Conservation (phyloP, 2,113 vertebrate genomes). For the Pipra filicauda region DNA sequence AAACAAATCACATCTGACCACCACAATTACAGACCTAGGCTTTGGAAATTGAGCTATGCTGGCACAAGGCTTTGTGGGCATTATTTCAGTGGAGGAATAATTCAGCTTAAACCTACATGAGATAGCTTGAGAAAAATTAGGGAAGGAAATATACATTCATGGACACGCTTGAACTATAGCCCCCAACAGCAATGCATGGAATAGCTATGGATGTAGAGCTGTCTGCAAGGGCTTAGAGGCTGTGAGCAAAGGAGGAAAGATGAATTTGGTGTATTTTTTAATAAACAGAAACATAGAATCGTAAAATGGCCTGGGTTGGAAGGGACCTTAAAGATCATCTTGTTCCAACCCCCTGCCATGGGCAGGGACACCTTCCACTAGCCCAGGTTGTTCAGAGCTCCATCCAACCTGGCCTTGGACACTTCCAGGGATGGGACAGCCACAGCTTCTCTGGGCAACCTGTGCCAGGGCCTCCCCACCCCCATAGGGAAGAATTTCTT, state of each 20-base stretch:
- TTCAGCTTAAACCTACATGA: background rate
- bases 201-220: background rate
- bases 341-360: background rate
- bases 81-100: background rate
- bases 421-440: background rate
- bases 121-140: background rate
- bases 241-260: background rate
- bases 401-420: background rate
- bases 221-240: background rate
- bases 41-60: background rate
- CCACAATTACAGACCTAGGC: background rate
- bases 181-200: background rate
- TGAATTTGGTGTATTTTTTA: background rate
- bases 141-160: background rate
- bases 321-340: background rate
- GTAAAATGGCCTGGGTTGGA: background rate
- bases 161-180: background rate
- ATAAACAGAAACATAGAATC: background rate
- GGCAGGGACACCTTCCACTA: background rate
- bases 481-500: background rate
- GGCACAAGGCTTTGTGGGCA: background rate
- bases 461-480: background rate
- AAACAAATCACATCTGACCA: background rate
- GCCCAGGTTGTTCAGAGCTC: background rate
- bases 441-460: background rate